Evolutionary conservation across 2,888 invertebrate genomes (phyloP).

Genomic region (Augochlorella aurata): DNA sequence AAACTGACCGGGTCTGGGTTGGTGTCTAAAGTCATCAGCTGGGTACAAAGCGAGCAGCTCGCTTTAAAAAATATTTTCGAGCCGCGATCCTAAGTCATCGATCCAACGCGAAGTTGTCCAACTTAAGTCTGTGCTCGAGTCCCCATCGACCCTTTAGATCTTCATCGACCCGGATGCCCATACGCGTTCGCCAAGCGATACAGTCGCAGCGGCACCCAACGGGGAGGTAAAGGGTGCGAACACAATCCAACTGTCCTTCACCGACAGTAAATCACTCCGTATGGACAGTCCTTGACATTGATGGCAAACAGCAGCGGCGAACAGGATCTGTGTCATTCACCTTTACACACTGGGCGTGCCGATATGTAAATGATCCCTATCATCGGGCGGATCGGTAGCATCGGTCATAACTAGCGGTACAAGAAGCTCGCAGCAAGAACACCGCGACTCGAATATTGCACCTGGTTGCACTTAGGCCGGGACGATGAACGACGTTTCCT

Average conservation of each 20-base stretch:
- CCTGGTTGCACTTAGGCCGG: not conserved
- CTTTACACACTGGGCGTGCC: slow-evolving; percentile 19
- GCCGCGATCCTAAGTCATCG: no score
- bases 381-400: slow-evolving; percentile 1
- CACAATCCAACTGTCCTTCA: not conserved
- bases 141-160: no score
- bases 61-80: not conserved
- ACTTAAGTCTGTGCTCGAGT: no score
- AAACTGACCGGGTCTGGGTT: not conserved
- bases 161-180: no score
- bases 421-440: not conserved
- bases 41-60: not conserved
- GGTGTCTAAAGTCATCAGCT: not conserved
- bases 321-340: not conserved
- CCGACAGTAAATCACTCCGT: not conserved
- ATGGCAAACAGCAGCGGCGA: not conserved
- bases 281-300: not conserved
- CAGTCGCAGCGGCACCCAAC: no score
- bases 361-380: slow-evolving; percentile 28
- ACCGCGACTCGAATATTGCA: not conserved
- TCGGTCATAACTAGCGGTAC: slow-evolving; percentile 11
- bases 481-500: slow-evolving; percentile 24
- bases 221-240: not conserved
- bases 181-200: no score
- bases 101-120: no score